These are phyloP conservation scores for Forbesichthys papilliferus DNA, from an alignment of 2,113 vertebrate species.

Conservation along the genomic window DNA sequence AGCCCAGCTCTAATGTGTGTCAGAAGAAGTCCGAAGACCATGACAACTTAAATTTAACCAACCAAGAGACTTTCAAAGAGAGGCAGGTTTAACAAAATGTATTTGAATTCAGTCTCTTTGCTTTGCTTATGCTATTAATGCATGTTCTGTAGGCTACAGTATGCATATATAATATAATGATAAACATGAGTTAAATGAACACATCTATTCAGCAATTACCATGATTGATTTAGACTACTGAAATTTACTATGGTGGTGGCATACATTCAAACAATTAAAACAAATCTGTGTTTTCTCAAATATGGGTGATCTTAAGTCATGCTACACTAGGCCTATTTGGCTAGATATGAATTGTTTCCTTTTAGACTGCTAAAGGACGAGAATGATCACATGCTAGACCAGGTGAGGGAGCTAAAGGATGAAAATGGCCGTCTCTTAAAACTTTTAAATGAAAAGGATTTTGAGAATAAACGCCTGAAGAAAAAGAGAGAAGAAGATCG, in stretches of 20 bases:
- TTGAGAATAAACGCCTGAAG: conserved; percentile 87
- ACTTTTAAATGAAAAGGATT: conserved; percentile 86
- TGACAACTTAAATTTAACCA: conserved; percentile 65
- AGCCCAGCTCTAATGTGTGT: neutral
- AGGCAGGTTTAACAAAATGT: conserved; percentile 70
- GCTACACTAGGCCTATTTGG: neutral
- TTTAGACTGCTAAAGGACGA: conserved; percentile 63
- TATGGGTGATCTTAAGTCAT: too few species aligned
- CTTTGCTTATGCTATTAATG: neutral
- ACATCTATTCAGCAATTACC: neutral
- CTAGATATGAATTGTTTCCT: neutral
- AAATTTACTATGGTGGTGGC: too few species aligned
- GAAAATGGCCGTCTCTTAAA: conserved; percentile 89
- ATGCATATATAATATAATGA: neutral
- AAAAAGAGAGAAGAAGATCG: conserved; percentile 84
- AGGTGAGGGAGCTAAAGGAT: conserved; percentile 82
- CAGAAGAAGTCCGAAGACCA: conserved; percentile 28
- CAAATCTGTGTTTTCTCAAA: too few species aligned
- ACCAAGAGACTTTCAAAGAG: conserved; percentile 46
- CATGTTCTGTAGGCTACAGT: neutral
- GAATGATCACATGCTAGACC: conserved; percentile 73
- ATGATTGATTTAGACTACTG: neutral
- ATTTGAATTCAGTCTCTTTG: neutral
- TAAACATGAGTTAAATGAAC: neutral
- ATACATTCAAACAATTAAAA: too few species aligned